phyloP scores from a whole-genome alignment of 2,797 vertebrate species.

The Morus bassanus region DNA sequence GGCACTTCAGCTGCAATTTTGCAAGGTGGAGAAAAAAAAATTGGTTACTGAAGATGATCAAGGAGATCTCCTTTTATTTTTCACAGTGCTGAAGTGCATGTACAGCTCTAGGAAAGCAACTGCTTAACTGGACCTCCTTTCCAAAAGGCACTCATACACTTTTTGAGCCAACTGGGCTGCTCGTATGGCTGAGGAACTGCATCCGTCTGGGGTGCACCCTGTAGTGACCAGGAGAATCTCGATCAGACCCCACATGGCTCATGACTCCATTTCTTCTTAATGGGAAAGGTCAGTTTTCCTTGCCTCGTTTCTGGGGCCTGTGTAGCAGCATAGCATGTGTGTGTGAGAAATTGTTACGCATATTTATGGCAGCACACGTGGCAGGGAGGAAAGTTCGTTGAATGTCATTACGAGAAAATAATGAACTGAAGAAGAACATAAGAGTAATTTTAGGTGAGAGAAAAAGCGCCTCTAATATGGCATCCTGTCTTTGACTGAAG shows the following conservation, averaged over 20 bases:
- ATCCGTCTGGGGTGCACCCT: neutral
- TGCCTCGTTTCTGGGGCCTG: neutral
- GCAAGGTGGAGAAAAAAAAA: neutral
- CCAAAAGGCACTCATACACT: neutral
- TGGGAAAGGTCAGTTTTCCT: neutral
- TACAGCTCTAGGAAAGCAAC: neutral
- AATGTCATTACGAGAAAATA: neutral
- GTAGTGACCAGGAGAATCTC: neutral
- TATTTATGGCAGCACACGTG: neutral
- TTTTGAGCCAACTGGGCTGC: neutral
- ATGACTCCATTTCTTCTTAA: neutral
- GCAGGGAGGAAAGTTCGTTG: neutral
- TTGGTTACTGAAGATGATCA: neutral
- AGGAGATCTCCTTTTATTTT: neutral
- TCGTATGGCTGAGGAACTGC: rapidly evolving
- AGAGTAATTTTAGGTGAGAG: neutral
- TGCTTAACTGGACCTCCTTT: neutral
- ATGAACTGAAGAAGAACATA: neutral
- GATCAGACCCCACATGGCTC: neutral
- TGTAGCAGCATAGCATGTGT: too few species aligned
- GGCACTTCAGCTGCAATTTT: neutral
- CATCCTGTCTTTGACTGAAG: neutral
- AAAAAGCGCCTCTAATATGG: neutral
- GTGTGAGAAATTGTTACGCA: neutral
- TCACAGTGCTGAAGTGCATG: neutral